Evolutionary conservation across 1,140 invertebrate genomes (phyloP).

Genomic region (Arctopsyche grandis): DNA sequence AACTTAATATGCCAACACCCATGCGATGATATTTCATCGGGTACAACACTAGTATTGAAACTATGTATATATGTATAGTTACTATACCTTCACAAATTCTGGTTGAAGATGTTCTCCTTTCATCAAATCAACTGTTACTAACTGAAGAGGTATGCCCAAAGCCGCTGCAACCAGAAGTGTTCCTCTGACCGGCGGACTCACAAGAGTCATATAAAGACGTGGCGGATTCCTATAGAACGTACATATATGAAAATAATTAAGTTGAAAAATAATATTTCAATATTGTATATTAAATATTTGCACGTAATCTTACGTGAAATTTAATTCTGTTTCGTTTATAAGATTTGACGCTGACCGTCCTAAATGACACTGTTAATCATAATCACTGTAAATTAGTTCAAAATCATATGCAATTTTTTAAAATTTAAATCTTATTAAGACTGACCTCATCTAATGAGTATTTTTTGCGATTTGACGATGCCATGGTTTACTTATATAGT

Average conservation of each 20-base stretch:
- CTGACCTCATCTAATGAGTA: conserved; percentile 47
- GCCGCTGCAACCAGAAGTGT: conserved; percentile 67
- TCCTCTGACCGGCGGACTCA: conserved; percentile 67
- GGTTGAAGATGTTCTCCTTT: conserved; percentile 67
- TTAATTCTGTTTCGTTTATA: conserved; percentile 42
- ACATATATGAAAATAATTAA: neutral
- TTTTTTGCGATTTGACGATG: conserved; percentile 34
- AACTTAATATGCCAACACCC: too few species aligned
- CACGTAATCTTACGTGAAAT: conserved; percentile 43
- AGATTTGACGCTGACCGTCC: conserved; percentile 39
- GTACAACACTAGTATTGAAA: too few species aligned
- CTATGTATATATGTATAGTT: too few species aligned
- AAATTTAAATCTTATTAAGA: too few species aligned
- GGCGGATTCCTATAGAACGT: conserved; percentile 10
- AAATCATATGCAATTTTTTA: neutral
- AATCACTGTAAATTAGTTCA: conserved; percentile 5
- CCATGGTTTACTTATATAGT: conserved; percentile 6
- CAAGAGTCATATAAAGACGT: conserved; percentile 45
- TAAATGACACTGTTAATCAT: conserved; percentile 44
- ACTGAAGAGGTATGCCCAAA: conserved; percentile 66
- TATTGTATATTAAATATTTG: neutral
- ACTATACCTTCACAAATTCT: conserved; percentile 63
- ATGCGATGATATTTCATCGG: too few species aligned
- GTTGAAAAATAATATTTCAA: neutral
- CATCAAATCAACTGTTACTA: conserved; percentile 65